These are phyloP conservation scores for Germaria angustata DNA, from an alignment of 2,888 invertebrate species.

Conservation along the genomic window DNA sequence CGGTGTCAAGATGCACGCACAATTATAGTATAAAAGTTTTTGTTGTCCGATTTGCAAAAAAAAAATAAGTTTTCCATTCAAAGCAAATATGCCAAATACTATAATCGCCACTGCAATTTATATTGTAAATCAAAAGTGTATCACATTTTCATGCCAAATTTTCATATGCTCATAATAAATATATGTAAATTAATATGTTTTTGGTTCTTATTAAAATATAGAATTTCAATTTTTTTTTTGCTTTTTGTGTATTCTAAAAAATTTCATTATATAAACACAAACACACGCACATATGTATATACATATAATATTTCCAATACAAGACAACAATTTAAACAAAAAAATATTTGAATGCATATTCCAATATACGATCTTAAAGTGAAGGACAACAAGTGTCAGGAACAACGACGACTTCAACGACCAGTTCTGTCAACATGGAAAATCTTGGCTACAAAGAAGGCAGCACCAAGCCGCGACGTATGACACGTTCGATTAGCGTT, in stretches of 20 bases:
- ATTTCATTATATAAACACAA: not conserved
- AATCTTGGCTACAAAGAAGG: slow-evolving; percentile 85
- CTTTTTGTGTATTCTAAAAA: slow-evolving; percentile 4
- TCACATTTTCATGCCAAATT: not conserved
- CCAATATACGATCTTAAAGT: slow-evolving; percentile 40
- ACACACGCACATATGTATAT: not conserved
- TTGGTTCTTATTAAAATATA: slow-evolving; percentile 4
- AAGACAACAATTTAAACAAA: slow-evolving; percentile 31
- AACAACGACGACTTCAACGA: slow-evolving; percentile 28
- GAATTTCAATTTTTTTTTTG: not conserved
- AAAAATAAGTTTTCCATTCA: too few species aligned
- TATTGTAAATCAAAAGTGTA: too few species aligned
- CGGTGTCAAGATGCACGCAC: too few species aligned
- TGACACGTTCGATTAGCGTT: slow-evolving; percentile 79
- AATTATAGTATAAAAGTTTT: too few species aligned
- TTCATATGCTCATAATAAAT: not conserved
- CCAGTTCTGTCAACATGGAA: slow-evolving; percentile 80
- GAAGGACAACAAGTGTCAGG: slow-evolving; percentile 60
- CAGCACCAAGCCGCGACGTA: slow-evolving; percentile 79
- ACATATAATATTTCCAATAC: slow-evolving; percentile 29
- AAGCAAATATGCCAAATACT: too few species aligned
- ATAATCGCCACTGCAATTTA: too few species aligned
- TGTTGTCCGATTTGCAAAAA: too few species aligned
- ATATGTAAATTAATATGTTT: not conserved
- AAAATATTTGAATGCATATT: slow-evolving; percentile 58